Evolutionary conservation across 2,113 vertebrate genomes (phyloP), one percentile per base, ranked within the genome.

Genomic region (Scytalopus superciliaris): DNA sequence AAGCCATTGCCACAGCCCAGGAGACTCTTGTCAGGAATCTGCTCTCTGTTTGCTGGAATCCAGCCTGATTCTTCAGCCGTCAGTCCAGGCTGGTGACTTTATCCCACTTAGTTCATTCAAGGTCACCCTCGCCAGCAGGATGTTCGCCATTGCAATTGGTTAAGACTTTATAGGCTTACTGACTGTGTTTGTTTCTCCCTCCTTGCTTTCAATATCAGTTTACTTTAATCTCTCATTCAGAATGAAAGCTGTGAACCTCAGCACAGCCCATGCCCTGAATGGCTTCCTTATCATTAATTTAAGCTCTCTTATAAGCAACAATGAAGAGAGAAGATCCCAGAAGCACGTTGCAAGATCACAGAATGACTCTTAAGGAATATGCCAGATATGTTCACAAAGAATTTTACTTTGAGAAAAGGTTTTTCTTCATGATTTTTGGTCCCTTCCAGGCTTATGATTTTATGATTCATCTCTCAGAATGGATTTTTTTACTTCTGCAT

Each of bases 41-140:
- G 59, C 57, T 52, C 78, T 39, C 82, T 60, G 79, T 78, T 94
- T 91, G 90, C 80, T 72, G 44, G 93, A 80, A 89, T 85, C 79
- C 84, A 66, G 84, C 80, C 89, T 89, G 84, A 87, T 90, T 89
- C 40, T 83, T 93, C 84, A 89, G 73, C 53, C 53, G 66, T 93
- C 96, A 96, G 93, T 97, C 92, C 94, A 87, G 93, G 95, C 93
- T 96, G 89, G 93, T 89, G 80, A 97, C 95, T 98, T 96, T 98
- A 98, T 97, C 98, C 94, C 95, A 92, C 97, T 97, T 97, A 96
- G 97, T 97, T 98, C 96, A 97, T 92, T 87, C 97, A 97, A 98
- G 98, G 98, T 98, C 97, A 94, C 80, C 85, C 93, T 89, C 6
- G 25, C 69, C 84, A 81, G 85, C 95, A 87, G 84, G 94, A 96